Percentiles rank a stretch among this genome's conserved stretches.
These are phyloP conservation scores for Pogonus chalceus DNA, from an alignment of 1,140 invertebrate genomes.

Conservation along the genomic window DNA sequence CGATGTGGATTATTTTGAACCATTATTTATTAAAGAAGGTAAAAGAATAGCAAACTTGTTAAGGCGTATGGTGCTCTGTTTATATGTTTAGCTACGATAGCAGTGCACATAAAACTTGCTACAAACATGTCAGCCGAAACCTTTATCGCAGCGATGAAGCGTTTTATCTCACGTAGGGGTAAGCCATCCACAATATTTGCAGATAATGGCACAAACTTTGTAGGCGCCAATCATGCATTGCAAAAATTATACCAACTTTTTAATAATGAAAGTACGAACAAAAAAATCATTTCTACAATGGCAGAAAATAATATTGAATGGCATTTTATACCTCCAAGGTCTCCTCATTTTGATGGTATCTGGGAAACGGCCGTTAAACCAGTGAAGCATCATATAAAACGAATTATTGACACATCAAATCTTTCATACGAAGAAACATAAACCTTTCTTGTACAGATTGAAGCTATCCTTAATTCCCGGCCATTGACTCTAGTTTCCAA, in stretches of 20 bases:
- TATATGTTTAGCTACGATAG: slow-evolving; percentile 31
- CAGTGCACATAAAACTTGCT: slow-evolving; percentile 36
- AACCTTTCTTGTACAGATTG: slow-evolving; percentile 16
- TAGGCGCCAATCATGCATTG: slow-evolving; percentile 13
- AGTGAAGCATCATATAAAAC: slow-evolving; percentile 20
- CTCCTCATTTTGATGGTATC: slow-evolving; percentile 25
- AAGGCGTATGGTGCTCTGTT: slow-evolving; percentile 35
- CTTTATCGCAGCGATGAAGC: slow-evolving; percentile 29
- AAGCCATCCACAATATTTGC: slow-evolving; percentile 15
- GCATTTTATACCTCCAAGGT: slow-evolving; percentile 24
- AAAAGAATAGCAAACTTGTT: slow-evolving; percentile 9
- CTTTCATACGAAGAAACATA: slow-evolving; percentile 12
- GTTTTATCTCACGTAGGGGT: slow-evolving; percentile 34
- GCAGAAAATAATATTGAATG: no score
- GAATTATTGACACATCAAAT: slow-evolving; percentile 10
- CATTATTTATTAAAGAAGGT: slow-evolving; percentile 5
- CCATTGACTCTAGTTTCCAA: slow-evolving; percentile 12
- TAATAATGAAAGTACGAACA: no score
- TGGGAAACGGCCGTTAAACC: slow-evolving; percentile 27
- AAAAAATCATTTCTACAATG: no score
- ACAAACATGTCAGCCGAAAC: slow-evolving; percentile 28
- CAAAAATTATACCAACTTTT: no score
- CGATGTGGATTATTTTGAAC: slow-evolving; percentile 13
- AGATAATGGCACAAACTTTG: slow-evolving; percentile 19
- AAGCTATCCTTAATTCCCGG: slow-evolving; percentile 20